Percentiles rank a stretch among this genome's conserved stretches.
phyloP scores from a whole-genome alignment of 2,888 invertebrate species.

The Autographa pulchrina region DNA sequence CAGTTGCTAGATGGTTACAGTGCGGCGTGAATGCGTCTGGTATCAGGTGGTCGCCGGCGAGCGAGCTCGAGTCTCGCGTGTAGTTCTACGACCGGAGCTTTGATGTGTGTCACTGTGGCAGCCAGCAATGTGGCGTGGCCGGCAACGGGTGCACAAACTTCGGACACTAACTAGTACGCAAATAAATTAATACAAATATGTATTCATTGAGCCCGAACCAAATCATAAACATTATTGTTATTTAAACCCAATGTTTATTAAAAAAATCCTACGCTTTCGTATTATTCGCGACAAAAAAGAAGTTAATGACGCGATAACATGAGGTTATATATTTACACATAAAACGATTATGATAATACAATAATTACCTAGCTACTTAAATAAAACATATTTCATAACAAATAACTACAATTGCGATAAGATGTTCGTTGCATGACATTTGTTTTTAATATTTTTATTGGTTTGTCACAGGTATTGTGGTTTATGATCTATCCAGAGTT shows the following conservation, averaged over 20 bases:
- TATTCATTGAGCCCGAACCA: too few relatives aligned
- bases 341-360: slow-evolving; percentile 1
- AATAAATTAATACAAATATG: too few relatives aligned
- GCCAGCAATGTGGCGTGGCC: too few relatives aligned
- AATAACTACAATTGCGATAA: background rate
- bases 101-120: too few relatives aligned
- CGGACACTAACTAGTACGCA: too few relatives aligned
- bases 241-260: background rate
- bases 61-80: too few relatives aligned
- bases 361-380: background rate
- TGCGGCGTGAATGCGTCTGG: too few relatives aligned
- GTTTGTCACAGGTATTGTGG: background rate
- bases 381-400: background rate
- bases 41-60: too few relatives aligned
- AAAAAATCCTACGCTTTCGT: background rate
- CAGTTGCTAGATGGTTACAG: too few relatives aligned
- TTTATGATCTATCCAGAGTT: background rate
- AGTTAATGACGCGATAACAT: background rate
- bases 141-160: too few relatives aligned
- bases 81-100: too few relatives aligned
- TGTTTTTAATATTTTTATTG: background rate
- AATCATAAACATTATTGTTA: background rate
- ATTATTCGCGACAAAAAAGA: background rate
- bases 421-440: background rate
- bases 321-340: background rate